phyloP scores from a whole-genome alignment of 2,797 vertebrate genomes.

The Sciaenops ocellatus region DNA sequence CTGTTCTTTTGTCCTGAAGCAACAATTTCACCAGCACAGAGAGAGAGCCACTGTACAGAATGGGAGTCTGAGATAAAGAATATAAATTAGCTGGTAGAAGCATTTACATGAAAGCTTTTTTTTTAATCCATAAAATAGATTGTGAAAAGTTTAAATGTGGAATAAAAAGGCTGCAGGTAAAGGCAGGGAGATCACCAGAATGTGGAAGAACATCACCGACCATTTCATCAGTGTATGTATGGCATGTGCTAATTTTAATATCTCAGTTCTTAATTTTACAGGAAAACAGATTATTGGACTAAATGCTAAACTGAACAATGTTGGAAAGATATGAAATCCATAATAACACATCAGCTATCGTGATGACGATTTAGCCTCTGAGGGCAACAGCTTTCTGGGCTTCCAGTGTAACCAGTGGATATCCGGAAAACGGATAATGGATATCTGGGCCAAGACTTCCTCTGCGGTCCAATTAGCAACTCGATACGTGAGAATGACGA shows the following conservation, averaged over 20 bases:
- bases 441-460: no score
- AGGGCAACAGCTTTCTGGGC: no score
- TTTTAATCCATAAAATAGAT: neutral
- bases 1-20: neutral
- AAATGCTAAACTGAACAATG: neutral
- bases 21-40: neutral
- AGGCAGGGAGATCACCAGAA: neutral
- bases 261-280: neutral
- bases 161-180: neutral
- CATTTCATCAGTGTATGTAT: neutral
- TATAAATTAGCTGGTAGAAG: neutral
- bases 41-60: neutral
- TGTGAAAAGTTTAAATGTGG: neutral
- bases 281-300: neutral
- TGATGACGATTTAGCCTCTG: no score
- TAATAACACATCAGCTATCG: no score
- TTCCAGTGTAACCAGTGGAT: no score
- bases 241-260: neutral
- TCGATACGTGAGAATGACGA: no score
- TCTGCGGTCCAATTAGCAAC: no score
- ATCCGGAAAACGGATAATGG: no score
- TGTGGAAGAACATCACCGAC: neutral
- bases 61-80: neutral
- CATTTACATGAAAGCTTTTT: neutral
- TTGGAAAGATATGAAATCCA: neutral